Percentiles rank a stretch among this genome's conserved stretches.
Evolutionary conservation across 2,113 vertebrate genomes (phyloP).

Genomic region (Tragelaphus buxtoni): DNA sequence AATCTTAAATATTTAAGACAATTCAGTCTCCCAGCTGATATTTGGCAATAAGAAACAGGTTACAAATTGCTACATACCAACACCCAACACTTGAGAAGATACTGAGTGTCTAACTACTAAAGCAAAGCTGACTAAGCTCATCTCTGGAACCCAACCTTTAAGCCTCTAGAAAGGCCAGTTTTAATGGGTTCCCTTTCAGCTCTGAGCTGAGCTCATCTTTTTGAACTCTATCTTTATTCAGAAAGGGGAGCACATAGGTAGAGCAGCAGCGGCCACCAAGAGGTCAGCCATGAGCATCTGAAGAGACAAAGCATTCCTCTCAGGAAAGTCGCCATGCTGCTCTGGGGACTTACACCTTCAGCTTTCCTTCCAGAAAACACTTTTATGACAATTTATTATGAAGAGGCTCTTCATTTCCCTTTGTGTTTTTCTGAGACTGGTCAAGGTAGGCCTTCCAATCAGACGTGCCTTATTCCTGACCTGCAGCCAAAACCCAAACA

Average conservation of each 20-base stretch:
- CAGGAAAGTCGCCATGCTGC: not conserved
- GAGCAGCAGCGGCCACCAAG: not conserved
- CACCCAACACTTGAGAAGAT: not conserved
- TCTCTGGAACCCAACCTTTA: not conserved
- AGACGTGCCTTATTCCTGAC: not conserved
- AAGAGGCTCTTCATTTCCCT: not conserved
- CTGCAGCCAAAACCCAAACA: not conserved
- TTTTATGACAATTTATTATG: not conserved
- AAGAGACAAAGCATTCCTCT: not conserved
- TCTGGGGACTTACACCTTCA: not conserved
- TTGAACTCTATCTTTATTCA: conserved; percentile 6
- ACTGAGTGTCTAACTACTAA: not conserved
- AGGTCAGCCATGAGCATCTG: not conserved
- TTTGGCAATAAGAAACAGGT: not conserved
- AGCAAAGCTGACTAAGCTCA: not conserved
- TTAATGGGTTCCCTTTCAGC: conserved; percentile 40
- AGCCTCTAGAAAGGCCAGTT: conserved; percentile 17
- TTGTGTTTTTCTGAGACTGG: not conserved
- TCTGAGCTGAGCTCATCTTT: not conserved
- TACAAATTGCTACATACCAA: not conserved
- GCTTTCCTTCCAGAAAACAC: not conserved
- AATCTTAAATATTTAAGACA: not conserved
- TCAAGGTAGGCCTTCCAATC: not conserved
- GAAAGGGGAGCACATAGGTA: not conserved
- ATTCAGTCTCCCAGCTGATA: not conserved